A percentile compares a stretch with the other conserved stretches of the same genome.
Conservation (phyloP, 2,888 invertebrate genomes). For the Scaeva pyrastri region DNA sequence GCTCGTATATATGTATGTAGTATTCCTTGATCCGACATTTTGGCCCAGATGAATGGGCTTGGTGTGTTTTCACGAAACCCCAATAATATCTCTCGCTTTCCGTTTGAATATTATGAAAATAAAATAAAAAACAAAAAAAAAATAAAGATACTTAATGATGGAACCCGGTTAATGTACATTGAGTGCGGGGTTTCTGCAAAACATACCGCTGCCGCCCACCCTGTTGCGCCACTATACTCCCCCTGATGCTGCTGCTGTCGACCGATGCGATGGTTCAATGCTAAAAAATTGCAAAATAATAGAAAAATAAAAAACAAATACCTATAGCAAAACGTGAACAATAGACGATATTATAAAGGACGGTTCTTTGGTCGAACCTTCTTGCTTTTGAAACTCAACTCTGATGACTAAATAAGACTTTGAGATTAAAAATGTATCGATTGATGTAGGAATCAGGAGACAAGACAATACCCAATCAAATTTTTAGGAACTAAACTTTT, state of each 20-base stretch:
- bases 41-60: conserved; percentile 43
- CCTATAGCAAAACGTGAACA: conserved; percentile 9
- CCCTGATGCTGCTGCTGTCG: background rate
- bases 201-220: background rate
- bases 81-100: conserved; percentile 40
- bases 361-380: background rate
- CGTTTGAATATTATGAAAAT: conserved; percentile 37
- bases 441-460: too few species aligned
- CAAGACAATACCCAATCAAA: too few species aligned
- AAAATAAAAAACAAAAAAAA: conserved; percentile 27
- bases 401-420: too few species aligned
- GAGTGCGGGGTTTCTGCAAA: background rate
- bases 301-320: conserved; percentile 14
- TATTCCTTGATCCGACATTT: conserved; percentile 44
- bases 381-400: background rate
- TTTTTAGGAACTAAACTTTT: too few species aligned
- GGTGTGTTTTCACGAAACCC: conserved; percentile 44
- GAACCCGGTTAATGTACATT: conserved; percentile 59
- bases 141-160: conserved; percentile 33
- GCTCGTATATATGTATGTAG: background rate
- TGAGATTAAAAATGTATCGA: too few species aligned
- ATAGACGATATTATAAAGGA: background rate
- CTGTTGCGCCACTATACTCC: background rate
- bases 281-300: conserved; percentile 62
- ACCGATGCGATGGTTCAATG: conserved; percentile 51